Conservation (phyloP, 1,140 invertebrate genomes). For the Nasonia vitripennis region DNA sequence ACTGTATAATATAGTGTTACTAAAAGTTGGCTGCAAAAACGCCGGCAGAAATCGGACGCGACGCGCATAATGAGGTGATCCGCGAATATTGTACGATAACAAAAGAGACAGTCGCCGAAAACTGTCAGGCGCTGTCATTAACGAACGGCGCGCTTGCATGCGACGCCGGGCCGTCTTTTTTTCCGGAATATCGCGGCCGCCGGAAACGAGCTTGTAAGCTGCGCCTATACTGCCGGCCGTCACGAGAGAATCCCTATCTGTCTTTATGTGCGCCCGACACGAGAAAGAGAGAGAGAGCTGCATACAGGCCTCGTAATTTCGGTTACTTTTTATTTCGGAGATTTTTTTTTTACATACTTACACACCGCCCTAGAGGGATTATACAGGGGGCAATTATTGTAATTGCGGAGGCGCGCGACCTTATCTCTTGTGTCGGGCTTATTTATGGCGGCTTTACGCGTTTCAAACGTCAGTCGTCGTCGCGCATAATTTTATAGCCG, state of each 20-base stretch:
- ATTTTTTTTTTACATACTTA: neutral
- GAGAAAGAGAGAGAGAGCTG: neutral
- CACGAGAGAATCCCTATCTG: neutral
- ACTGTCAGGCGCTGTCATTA: neutral
- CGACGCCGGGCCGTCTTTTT: neutral
- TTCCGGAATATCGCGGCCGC: neutral
- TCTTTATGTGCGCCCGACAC: slow-evolving; percentile 2
- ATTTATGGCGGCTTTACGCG: neutral
- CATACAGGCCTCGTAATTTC: neutral
- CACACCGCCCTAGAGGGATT: neutral
- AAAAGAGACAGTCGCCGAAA: neutral
- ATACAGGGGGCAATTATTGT: neutral
- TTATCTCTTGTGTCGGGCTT: neutral
- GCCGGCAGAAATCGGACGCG: too few species aligned
- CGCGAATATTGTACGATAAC: neutral
- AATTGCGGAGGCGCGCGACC: neutral
- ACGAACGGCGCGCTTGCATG: neutral
- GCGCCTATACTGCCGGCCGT: neutral
- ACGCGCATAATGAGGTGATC: too few species aligned
- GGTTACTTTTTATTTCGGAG: neutral
- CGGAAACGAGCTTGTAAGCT: slow-evolving; percentile 1
- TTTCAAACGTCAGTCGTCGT: neutral
- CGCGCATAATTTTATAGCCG: neutral
- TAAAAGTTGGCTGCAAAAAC: too few species aligned
- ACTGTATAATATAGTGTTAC: too few species aligned